A percentile compares a stretch with the other conserved stretches of the same genome.
phyloP scores from a whole-genome alignment of 2,113 vertebrate genomes.

The Pardalotus punctatus region DNA sequence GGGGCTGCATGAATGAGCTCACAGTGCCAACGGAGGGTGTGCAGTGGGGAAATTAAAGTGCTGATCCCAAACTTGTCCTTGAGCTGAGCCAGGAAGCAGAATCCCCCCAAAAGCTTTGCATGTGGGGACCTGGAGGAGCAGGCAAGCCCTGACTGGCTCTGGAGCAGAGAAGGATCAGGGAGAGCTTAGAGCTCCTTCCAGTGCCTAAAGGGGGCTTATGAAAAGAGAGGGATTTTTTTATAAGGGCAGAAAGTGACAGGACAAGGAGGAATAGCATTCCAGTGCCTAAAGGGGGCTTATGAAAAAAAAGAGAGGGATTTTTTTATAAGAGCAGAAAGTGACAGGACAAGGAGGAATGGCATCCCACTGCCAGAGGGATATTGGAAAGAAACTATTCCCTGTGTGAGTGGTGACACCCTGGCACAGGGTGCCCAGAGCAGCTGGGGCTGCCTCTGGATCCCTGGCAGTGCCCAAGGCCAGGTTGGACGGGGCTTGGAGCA shows the following conservation, averaged over 20 bases:
- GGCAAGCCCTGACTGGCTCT: not conserved
- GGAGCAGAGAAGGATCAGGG: not conserved
- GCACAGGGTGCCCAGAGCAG: not conserved
- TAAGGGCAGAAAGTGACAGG: not conserved
- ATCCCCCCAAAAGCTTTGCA: not conserved
- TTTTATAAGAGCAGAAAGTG: not conserved
- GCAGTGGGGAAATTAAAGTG: not conserved
- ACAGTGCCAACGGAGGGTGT: not conserved
- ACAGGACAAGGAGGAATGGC: not conserved
- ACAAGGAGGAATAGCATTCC: not conserved
- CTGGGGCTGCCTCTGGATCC: not conserved
- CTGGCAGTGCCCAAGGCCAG: not conserved
- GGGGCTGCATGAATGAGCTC: not conserved
- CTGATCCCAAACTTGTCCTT: not conserved
- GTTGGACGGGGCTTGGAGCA: accelerated
- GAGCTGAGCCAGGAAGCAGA: not conserved
- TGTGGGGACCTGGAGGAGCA: not conserved
- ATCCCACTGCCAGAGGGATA: not conserved
- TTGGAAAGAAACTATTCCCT: not conserved
- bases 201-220: not conserved
- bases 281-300: not conserved
- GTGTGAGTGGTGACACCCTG: not conserved
- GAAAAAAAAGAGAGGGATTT: not conserved
- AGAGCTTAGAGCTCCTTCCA: not conserved
- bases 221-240: not conserved